These are phyloP conservation scores for Phataginus tetradactyla DNA, from an alignment of 2,797 vertebrate genomes.

Conservation along the genomic window DNA sequence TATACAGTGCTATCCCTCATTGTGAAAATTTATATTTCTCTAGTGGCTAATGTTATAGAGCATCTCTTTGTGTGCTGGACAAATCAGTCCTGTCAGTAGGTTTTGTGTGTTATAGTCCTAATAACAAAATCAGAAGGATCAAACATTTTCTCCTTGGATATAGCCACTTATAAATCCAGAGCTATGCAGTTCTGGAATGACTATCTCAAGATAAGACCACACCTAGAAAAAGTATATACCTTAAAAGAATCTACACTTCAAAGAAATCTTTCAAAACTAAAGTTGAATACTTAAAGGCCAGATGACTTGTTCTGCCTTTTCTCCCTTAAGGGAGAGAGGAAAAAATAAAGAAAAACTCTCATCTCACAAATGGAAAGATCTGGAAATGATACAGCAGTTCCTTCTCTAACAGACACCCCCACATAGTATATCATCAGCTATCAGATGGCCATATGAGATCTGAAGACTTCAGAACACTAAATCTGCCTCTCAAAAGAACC, in stretches of 20 bases:
- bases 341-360: background rate
- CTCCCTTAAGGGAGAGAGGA: background rate
- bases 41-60: background rate
- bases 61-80: background rate
- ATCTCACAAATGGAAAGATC: constrained; percentile 60
- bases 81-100: background rate
- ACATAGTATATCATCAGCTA: constrained; percentile 36
- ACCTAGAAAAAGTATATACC: background rate
- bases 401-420: constrained; percentile 47
- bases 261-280: constrained; percentile 46
- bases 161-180: constrained; percentile 51
- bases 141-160: background rate
- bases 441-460: constrained; percentile 66
- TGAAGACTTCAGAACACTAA: constrained; percentile 68
- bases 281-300: constrained; percentile 18
- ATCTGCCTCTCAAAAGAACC: constrained; percentile 72
- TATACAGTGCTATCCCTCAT: background rate
- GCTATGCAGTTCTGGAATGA: background rate
- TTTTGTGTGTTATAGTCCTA: background rate
- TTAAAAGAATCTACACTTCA: background rate
- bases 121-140: background rate
- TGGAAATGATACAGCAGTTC: constrained; percentile 57
- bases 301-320: constrained; percentile 57
- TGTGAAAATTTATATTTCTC: background rate
- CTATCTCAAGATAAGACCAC: background rate